Conservation (phyloP, 2,113 vertebrate species). For the Apteryx mantelli region DNA sequence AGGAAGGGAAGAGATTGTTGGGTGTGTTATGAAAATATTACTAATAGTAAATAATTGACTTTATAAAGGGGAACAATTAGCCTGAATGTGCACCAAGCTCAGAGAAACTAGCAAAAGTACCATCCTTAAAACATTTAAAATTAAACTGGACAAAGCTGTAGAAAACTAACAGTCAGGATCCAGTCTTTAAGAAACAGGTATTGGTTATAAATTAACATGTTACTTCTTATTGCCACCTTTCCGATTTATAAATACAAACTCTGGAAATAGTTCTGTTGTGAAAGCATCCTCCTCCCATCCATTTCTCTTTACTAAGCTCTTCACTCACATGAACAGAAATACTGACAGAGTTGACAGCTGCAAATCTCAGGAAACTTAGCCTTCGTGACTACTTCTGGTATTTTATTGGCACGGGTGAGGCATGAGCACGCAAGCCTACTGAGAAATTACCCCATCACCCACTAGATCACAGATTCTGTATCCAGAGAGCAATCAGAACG, state of each 20-base stretch:
- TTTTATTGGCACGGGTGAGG: neutral
- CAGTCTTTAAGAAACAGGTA: neutral
- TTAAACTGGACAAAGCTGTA: neutral
- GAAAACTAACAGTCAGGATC: neutral
- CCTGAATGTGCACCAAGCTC: neutral
- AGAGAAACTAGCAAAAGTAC: neutral
- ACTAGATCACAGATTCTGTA: neutral
- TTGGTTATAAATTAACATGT: neutral
- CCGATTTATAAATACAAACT: neutral
- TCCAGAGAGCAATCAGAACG: neutral
- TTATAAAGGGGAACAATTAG: neutral
- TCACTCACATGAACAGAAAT: neutral
- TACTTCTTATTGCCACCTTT: neutral
- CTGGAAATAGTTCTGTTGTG: neutral
- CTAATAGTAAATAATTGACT: neutral
- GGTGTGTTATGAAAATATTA: no score
- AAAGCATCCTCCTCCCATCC: neutral
- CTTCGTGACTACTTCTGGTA: fast-evolving
- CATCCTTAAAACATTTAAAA: neutral
- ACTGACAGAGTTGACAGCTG: neutral
- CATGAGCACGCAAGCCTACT: neutral
- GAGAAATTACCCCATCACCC: neutral
- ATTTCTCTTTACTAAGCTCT: neutral
- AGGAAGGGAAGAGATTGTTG: neutral
- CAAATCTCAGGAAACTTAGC: neutral